Base-by-base conservation (phyloP, 2,113 vertebrate species). In the Labrus mixtus region DNA sequence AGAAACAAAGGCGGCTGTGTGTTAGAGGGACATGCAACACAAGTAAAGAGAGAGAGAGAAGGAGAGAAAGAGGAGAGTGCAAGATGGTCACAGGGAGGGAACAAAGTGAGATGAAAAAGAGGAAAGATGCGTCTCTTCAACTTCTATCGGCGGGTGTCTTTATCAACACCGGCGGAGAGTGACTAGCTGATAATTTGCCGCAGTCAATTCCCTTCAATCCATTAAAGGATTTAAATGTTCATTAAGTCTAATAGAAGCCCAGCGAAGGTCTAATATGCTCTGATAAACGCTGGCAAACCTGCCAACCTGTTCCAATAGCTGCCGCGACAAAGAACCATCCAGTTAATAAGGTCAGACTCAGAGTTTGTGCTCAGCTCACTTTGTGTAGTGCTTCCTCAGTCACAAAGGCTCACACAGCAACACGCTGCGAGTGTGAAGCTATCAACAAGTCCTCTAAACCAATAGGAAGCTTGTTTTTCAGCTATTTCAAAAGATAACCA, bases 211-310 rank as follows among this genome's bases (percentile, higher is more conserved):
- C 86, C 77, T 88, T 88, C 89, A 90, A 90, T 93, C 83, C 83
- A 90, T 91, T 90, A 84, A 83, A 87, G 86, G 88, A 91, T 91
- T 89, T 91, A 91, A 90, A 93, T 91, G 90, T 89, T 92, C 85
- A 91, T 91, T 87, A 91, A 74, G 83, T 90, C 79, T 88, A 87
- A 91, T 87, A 77, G 88, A 90, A 84, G 83, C 86, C 78, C 79
- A 84, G 85, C 17, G 71, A 77, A 91, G 79, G 78, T 84, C 83
- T 90, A 87, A 91, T 90, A 84, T 81, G 70, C 82, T 90, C 87
- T 86, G 91, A 91, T 90, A 87, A 89, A 89, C 55, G 43, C 83
- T 10, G 74, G 83, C 73, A 87, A 89, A 92, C 85, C 83, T 84
- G 86, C 82, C 89, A 90, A 84, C 88, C 88, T 81, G 85, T 63